Base-by-base conservation (phyloP, 2,113 vertebrate species). In the Equus quagga region DNA sequence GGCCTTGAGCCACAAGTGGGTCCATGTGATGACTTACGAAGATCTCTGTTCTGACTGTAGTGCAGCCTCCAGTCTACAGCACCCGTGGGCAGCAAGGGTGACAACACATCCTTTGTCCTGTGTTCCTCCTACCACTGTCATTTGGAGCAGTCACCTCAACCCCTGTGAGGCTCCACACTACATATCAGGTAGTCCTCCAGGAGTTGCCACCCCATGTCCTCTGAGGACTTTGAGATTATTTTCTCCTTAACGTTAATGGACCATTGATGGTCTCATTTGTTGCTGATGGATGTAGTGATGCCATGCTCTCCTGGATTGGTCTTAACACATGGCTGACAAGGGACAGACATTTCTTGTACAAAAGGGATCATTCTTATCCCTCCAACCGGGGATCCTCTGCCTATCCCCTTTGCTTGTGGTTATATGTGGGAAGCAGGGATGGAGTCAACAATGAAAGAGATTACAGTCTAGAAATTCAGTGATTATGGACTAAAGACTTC, bases 101-200 rank as follows among this genome's bases (percentile, higher is more conserved):
- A 81, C 2, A 46, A 36, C 10, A 75, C 23, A 70, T 51, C 28
- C 24, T 69, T 76, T 76, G 33, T 56, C 58, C 23, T 31, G 3
- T 33, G 64, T 15, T 7, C 14, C 4, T 2, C 2, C 5, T 1
- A 19, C 24, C 6, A 46, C 7, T 54, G n/a, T 24, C n/a, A n/a
- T 41, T 51, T 18, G 46, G 6, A 69, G 2, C 17, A 33, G 18
- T 60, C 69, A 89, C 19, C 19, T 11, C 44, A 23, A 19, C 0
- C 14, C 51, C 31, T 67, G 19, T 54, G 8, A 76, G 83, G 5
- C 31, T 76, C 41, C 13, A 17, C 19, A 51, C 7, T 14, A 8
- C 46, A 44, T 62, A 26, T 73, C 46, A 84, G 10, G 19, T 41
- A 44, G 54, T 70, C 41, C 8, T 96, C 51, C 9, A 78, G 4